Conservation (phyloP, 1,140 invertebrate species). For the Varroa destructor region DNA sequence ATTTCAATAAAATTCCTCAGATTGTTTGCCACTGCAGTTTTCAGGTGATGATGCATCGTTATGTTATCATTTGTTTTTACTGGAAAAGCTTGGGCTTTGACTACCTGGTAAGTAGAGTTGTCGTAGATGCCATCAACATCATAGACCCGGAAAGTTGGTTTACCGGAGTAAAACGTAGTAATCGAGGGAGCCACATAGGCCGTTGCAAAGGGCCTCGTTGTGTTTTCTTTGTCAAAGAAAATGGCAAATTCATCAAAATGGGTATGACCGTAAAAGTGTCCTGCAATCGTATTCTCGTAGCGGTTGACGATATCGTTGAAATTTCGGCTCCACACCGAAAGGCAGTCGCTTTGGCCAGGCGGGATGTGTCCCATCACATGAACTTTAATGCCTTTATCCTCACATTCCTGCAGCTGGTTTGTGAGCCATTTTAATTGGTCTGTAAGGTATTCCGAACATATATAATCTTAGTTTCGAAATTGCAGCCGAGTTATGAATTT, state of each 20-base stretch:
- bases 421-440: conserved; percentile 90
- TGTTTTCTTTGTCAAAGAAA: conserved; percentile 59
- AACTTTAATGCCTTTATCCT: conserved; percentile 82
- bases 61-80: not conserved
- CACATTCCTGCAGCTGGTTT: conserved; percentile 77
- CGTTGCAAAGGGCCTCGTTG: conserved; percentile 31
- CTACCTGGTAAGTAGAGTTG: conserved; percentile 80
- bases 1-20: too few species aligned
- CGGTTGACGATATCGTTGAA: conserved; percentile 77
- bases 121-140: conserved; percentile 70
- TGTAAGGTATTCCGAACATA: conserved; percentile 40
- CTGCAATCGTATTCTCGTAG: conserved; percentile 67
- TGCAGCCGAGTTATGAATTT: too few species aligned
- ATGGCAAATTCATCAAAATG: conserved; percentile 88
- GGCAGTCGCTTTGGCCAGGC: conserved; percentile 76
- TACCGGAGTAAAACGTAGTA: conserved; percentile 44
- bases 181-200: conserved; percentile 33
- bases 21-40: not conserved
- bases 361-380: conserved; percentile 96
- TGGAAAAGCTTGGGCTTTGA: conserved; percentile 72
- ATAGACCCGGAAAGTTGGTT: conserved; percentile 55
- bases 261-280: conserved; percentile 90
- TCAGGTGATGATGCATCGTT: not conserved
- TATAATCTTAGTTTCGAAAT: too few species aligned
- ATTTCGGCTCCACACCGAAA: conserved; percentile 83